These are phyloP conservation scores for Nephila pilipes DNA, from an alignment of 1,140 invertebrate species.

Conservation along the genomic window DNA sequence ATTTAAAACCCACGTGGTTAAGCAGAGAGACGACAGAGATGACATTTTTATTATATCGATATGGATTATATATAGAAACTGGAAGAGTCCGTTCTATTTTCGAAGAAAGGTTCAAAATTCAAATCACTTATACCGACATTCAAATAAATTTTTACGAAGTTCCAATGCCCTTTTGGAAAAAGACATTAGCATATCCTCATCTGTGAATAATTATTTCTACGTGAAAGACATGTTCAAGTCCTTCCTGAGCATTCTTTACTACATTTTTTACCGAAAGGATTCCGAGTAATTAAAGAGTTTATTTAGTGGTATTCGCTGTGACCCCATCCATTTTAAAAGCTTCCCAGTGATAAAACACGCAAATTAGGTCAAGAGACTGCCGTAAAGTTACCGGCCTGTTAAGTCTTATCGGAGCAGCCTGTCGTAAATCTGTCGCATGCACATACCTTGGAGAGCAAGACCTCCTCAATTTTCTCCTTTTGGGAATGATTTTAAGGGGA, in stretches of 20 bases:
- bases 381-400: constrained; percentile 12
- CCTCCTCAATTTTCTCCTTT: neutral
- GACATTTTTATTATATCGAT: neutral
- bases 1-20: neutral
- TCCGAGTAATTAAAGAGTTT: neutral
- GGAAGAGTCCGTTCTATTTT: neutral
- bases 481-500: neutral
- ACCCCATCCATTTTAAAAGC: constrained; percentile 27
- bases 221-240: neutral
- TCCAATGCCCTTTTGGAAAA: neutral
- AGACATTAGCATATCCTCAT: neutral
- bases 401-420: neutral
- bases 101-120: neutral
- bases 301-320: neutral
- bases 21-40: neutral
- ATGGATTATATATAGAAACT: neutral
- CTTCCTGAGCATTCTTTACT: neutral
- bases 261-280: neutral
- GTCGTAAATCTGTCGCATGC: neutral
- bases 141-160: neutral
- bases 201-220: neutral
- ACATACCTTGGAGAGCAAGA: neutral
- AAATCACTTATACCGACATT: neutral
- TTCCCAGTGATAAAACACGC: constrained; percentile 6
- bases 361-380: constrained; percentile 24